These are phyloP conservation scores for Drosophila nigromelanica DNA, from an alignment of 1,140 invertebrate genomes.

Conservation along the genomic window DNA sequence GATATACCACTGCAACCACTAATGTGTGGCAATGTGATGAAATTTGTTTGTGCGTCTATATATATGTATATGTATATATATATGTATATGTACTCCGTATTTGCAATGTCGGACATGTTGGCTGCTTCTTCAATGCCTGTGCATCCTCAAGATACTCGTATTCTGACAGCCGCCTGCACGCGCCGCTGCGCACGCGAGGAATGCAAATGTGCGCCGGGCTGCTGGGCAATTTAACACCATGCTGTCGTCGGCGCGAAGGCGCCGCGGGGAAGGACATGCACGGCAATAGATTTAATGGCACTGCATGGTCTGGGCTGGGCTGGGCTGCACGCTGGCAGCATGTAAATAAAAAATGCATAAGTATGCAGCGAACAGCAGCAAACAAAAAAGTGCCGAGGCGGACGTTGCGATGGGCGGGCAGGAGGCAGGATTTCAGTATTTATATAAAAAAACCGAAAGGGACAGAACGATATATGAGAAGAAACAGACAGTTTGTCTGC, in stretches of 20 bases:
- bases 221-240: conserved; percentile 77
- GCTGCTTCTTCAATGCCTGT: conserved; percentile 26
- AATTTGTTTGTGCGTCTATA: no score
- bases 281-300: conserved; percentile 47
- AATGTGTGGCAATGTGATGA: conserved; percentile 22
- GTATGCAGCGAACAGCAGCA: conserved; percentile 34
- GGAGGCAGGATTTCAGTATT: conserved; percentile 28
- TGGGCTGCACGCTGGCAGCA: conserved; percentile 26
- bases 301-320: background rate
- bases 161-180: conserved; percentile 30
- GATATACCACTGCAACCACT: conserved; percentile 9
- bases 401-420: background rate
- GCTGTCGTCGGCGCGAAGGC: background rate
- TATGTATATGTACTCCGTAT: conserved; percentile 4
- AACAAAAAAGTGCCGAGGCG: conserved; percentile 6
- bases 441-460: conserved; percentile 1
- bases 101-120: conserved; percentile 35
- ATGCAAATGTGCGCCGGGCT: conserved; percentile 63
- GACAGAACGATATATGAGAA: background rate
- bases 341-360: conserved; percentile 56
- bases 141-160: conserved; percentile 61
- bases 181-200: conserved; percentile 53
- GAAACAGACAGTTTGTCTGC: conserved; percentile 18
- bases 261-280: conserved; percentile 1
- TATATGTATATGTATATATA: background rate